These are phyloP conservation scores for Porites lobata DNA, from an alignment of 92 coral and sea anemone species.

Conservation along the genomic window DNA sequence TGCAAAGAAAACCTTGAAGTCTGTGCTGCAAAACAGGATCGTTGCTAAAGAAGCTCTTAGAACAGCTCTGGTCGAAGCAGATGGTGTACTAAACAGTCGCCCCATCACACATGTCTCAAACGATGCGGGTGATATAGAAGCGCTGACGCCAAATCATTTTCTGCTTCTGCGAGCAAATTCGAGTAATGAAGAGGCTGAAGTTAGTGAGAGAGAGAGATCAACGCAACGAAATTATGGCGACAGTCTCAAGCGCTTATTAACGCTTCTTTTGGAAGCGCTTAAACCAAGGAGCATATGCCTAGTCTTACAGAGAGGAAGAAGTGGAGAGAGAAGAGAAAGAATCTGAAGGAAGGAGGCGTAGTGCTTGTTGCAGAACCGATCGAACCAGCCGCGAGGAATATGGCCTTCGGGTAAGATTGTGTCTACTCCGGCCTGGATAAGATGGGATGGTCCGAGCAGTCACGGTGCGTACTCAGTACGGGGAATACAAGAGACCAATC, in stretches of 20 bases:
- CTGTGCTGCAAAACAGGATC: conserved; percentile 15
- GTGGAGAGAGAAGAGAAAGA: conserved; percentile 8
- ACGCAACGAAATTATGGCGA: conserved; percentile 28
- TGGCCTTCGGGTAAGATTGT: conserved; percentile 36
- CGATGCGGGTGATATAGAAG: conserved; percentile 37
- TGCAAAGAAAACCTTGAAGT: too few species aligned
- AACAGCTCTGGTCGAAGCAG: conserved; percentile 27
- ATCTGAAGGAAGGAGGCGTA: conserved; percentile 23
- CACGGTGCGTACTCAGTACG: neutral
- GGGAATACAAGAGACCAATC: conserved; percentile 31
- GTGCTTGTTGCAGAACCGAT: conserved; percentile 30
- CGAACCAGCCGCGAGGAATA: conserved; percentile 24
- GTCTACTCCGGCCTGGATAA: neutral
- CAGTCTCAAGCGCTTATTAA: conserved; percentile 27
- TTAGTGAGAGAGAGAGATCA: conserved; percentile 35
- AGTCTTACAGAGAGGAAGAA: neutral
- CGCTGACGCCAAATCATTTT: conserved; percentile 26
- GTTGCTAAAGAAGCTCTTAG: neutral
- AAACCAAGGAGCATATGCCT: neutral
- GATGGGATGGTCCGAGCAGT: neutral
- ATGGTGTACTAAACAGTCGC: conserved; percentile 31
- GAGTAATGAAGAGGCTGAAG: neutral
- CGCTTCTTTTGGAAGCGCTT: neutral
- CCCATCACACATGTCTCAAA: conserved; percentile 32
- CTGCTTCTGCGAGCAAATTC: conserved; percentile 14